A percentile compares a stretch with the other conserved stretches of the same genome.
These are phyloP conservation scores for Pseudomyrmex dendroicus DNA, from an alignment of 1,140 invertebrate species.

Conservation along the genomic window DNA sequence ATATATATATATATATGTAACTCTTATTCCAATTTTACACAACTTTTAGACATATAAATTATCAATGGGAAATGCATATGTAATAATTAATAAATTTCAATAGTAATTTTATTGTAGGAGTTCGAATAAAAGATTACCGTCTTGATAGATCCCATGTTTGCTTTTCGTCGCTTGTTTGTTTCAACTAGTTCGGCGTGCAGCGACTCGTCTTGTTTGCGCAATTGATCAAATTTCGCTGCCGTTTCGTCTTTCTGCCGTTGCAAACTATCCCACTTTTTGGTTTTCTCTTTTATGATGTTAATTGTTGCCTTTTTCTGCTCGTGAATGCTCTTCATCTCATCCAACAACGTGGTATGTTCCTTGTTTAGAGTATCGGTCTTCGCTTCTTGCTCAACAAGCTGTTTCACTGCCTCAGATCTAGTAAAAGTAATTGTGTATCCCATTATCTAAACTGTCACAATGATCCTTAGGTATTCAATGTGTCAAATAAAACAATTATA, in stretches of 20 bases:
- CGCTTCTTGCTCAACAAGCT: slow-evolving; percentile 84
- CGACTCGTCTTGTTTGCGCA: slow-evolving; percentile 87
- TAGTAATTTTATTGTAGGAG: not conserved
- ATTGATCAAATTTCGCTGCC: slow-evolving; percentile 86
- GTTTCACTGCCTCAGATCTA: slow-evolving; percentile 82
- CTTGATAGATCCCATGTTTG: slow-evolving; percentile 83
- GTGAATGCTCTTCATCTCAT: slow-evolving; percentile 86
- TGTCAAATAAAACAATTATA: slow-evolving; percentile 26
- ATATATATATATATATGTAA: too few relatives aligned
- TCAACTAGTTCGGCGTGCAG: slow-evolving; percentile 88
- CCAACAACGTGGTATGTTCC: slow-evolving; percentile 85
- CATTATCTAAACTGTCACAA: slow-evolving; percentile 30
- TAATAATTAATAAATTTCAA: not conserved
- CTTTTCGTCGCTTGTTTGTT: slow-evolving; percentile 89
- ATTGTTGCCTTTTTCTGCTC: slow-evolving; percentile 85
- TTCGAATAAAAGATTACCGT: slow-evolving; percentile 69
- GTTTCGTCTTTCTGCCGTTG: slow-evolving; percentile 81
- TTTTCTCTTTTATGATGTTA: slow-evolving; percentile 87
- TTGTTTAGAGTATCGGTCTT: slow-evolving; percentile 86
- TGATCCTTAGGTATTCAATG: slow-evolving; percentile 22
- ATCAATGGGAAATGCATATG: too few relatives aligned
- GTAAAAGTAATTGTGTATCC: slow-evolving; percentile 23
- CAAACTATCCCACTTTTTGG: slow-evolving; percentile 83
- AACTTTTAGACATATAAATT: not conserved
- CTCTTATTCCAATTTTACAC: slow-evolving; percentile 4